Base-by-base conservation (phyloP, 2,797 vertebrate genomes). In the Ctenochaetus hawaiiensis region DNA sequence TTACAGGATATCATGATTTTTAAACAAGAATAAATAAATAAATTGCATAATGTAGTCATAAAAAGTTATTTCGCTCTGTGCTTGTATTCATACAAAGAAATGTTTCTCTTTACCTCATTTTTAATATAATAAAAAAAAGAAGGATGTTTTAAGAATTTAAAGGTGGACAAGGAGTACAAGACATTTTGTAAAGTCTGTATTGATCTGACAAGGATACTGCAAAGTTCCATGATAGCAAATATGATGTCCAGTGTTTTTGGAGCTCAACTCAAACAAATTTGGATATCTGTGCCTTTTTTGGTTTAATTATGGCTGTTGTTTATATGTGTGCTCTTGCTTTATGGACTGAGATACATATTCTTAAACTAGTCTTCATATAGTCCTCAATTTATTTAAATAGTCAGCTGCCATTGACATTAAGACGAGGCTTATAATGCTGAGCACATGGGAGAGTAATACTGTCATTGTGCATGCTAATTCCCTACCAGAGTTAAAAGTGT, bases 391-490 rank as follows among this genome's bases (percentile, higher is more conserved):
- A 18, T 58, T 44, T 45, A 82, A 75, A 71, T 17, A 79, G 67
- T 54, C 74, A 64, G 56, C 65, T 67, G 59, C 59, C 53, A 18
- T 12, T 80, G 81, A 78, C 69, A 69, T 84, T 68, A 63, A 75
- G 45, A 75, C 37, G 7, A 47, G 71, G 67, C 56, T 87, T 72
- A 77, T 73, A 72, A 75, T 37, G 84, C 73, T 20, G 67, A 86
- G 74, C 87, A 75, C 74, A 78, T 72, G 72, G 67, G 75, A 73
- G 64, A 61, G 16, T 69, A 76, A 80, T 43, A 22, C 37, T 17
- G n/a, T 71, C 74, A 71, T 80, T 91, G 85, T 72, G 84, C 78
- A 82, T 88, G 75, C 82, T 60, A 59, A 67, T 76, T 74, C 66
- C 70, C 52, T 23, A 43, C 51, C 26, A 30, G 26, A 30, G 26